Base-by-base conservation (phyloP, 2,797 vertebrate species). In the Tympanoctomys barrerae region DNA sequence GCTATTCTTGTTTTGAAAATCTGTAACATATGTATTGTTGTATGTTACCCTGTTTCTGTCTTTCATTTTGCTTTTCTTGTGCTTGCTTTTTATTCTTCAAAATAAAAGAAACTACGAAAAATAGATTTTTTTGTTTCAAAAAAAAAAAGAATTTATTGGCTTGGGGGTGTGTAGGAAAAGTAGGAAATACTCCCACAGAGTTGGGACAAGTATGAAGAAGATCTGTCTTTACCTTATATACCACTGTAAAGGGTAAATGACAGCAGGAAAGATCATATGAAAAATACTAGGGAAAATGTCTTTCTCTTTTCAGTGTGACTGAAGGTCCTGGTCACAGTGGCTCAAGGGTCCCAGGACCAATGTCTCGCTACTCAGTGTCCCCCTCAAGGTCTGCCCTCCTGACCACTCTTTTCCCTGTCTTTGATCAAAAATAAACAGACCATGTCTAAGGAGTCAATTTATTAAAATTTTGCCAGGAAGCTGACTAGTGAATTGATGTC, bases 391-490 rank as follows among this genome's bases (percentile, higher is more conserved):
- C 28, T 1, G 42, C 6, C 8, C 26, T 94, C 1, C 33, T 62
- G 26, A 62, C 7, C 39, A 73, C 57, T 66, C 19, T 13, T 79
- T 78, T 19, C 5, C 11, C 36, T 21, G n/a, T 42, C 0, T 49
- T 77, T 66, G 46, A 78, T 86, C 62, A 86, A 80, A 64, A n/a
- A 36, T 70, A 46, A 68, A 61, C 0, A 87, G n/a, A 24, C 46
- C 31, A 42, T 33, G n/a, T 68, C n/a, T 49, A 18, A 52, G 16
- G 71, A n/a, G 16, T 57, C n/a, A 62, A 33, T 31, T 4, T 4
- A 57, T 64, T 78, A 85, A 78, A n/a, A 91, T 82, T 61, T 89
- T 94, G 12, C 54, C 81, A 66, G 73, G 39, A 66, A 88, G 49
- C 1, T 39, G 12, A 2, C 1, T 52, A 31, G 14, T 52, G 57